Conservation (phyloP, 2,888 invertebrate species). For the Mythimna impura region DNA sequence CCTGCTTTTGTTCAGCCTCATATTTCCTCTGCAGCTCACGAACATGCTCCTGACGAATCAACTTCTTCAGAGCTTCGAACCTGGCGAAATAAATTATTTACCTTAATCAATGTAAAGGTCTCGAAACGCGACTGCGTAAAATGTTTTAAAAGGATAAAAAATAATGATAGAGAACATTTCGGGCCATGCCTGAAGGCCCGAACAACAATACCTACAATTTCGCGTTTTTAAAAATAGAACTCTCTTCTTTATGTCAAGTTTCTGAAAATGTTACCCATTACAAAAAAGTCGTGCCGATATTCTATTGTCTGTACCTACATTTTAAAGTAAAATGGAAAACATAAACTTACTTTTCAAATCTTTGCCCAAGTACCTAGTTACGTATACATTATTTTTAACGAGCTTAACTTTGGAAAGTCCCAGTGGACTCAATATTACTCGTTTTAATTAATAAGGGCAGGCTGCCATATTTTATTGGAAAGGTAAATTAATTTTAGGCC, state of each 20-base stretch:
- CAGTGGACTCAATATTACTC: conserved; percentile 22
- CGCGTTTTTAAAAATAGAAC: conserved; percentile 12
- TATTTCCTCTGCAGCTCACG: conserved; percentile 94
- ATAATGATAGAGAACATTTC: conserved; percentile 25
- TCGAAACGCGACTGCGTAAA: background rate
- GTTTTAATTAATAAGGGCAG: conserved; percentile 40
- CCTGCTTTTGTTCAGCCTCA: conserved; percentile 93
- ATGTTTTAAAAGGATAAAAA: background rate
- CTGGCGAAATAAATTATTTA: conserved; percentile 71
- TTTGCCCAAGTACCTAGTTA: background rate
- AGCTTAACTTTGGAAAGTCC: conserved; percentile 17
- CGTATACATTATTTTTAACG: conserved; percentile 25
- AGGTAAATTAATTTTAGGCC: conserved; percentile 28
- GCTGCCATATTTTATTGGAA: conserved; percentile 16
- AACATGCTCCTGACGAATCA: conserved; percentile 94
- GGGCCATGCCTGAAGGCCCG: background rate
- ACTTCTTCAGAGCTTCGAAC: conserved; percentile 95
- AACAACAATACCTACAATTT: background rate
- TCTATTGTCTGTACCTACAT: background rate
- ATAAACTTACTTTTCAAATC: conserved; percentile 10
- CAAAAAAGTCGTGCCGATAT: background rate
- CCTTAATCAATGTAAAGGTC: background rate
- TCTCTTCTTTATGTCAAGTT: background rate
- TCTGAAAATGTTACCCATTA: conserved; percentile 8
- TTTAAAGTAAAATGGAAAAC: conserved; percentile 8